phyloP scores from a whole-genome alignment of 2,888 invertebrate species.

The Machimus rusticus region DNA sequence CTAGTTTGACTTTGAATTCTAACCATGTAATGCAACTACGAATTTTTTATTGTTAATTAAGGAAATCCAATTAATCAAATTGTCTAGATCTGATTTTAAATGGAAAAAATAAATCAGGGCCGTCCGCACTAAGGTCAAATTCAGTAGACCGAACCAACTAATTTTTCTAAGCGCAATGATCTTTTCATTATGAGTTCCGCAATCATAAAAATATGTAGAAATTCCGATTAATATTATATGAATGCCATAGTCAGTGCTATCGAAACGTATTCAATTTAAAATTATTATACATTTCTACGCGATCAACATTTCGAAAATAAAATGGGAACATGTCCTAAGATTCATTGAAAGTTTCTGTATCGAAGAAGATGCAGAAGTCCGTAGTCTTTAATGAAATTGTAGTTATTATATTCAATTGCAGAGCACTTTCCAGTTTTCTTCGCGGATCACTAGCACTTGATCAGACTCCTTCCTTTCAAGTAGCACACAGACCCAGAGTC shows the following conservation, averaged over 20 bases:
- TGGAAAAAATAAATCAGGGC: not conserved
- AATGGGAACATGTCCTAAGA: not conserved
- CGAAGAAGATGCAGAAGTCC: not conserved
- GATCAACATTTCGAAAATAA: not conserved
- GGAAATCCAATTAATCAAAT: not conserved
- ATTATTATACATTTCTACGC: not conserved
- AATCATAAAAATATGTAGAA: not conserved
- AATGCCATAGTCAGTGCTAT: not conserved
- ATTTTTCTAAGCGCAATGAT: not conserved
- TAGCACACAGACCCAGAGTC: not conserved
- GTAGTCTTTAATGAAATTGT: not conserved
- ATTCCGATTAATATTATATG: not conserved
- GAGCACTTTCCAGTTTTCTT: not conserved
- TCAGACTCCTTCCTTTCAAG: not conserved
- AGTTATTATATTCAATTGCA: not conserved
- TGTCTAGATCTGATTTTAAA: not conserved
- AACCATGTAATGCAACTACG: not conserved
- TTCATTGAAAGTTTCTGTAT: not conserved
- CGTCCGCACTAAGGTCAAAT: not conserved
- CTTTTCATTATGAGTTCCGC: not conserved
- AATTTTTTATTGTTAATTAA: not conserved
- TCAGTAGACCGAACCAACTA: not conserved
- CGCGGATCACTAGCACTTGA: not conserved
- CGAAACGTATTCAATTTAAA: not conserved
- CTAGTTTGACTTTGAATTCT: not conserved